Base-by-base conservation (phyloP, 1,140 invertebrate genomes). In the Platyscapa corneri region DNA sequence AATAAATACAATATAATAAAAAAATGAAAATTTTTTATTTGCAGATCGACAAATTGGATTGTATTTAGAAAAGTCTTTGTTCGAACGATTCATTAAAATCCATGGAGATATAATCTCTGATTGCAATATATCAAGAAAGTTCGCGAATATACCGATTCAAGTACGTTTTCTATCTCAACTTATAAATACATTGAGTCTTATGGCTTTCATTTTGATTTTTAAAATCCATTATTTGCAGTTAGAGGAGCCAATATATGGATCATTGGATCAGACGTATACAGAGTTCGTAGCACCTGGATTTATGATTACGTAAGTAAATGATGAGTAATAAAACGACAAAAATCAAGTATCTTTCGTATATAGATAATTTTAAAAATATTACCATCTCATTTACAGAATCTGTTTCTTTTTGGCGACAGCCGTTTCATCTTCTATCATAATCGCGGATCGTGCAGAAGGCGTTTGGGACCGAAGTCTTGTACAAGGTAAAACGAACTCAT, bases 201-300 rank as follows among this genome's bases (percentile, higher is more conserved):
- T 74, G 49, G 70, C 2, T 80, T 2, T 23, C 0, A 23, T 72
- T 72, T 39, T 1, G 3, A n/a, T 42, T 32, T 1, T 12, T 32
- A 78, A 39, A 67, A 86, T 82, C 42, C 74, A 46, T 90, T 86
- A 86, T 90, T 91, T 91, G 0, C 90, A 95, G 91, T 95, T 97
- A 88, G 94, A 95, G 86, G 93, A 95, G 16, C 96, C 97, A 0
- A 93, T 98, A 23, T 97, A 95, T 91, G 97, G 97, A 18, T 91
- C 89, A 0, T 89, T 92, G 65, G 93, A 97, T 56, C 94, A 95
- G 2, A 95, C 95, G 72, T 96, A 96, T 89, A 94, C 95, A 1
- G 94, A 95, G 30, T 98, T 96, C 90, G 96, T 97, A 94, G 95
- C 96, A 0, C 97, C 97, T 0, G 96, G 96, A n/a, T 95, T 97